A percentile compares a stretch with the other conserved stretches of the same genome.
phyloP scores from a whole-genome alignment of 2,888 invertebrate genomes.

The Trachelus stipa region DNA sequence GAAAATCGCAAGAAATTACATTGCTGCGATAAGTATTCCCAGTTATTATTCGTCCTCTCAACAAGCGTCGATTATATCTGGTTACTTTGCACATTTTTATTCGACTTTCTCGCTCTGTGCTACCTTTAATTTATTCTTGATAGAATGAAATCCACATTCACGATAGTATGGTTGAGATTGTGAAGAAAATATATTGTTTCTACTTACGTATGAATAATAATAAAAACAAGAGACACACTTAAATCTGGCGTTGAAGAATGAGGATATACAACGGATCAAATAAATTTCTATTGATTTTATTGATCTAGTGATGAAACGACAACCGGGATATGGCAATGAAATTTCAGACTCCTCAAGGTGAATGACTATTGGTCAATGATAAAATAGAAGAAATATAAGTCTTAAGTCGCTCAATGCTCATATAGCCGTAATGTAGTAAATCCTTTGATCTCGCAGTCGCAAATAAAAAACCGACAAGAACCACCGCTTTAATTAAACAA shows the following conservation, averaged over 20 bases:
- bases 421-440: too few relatives aligned
- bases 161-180: not conserved
- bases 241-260: too few relatives aligned
- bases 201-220: not conserved
- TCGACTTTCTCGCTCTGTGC: not conserved
- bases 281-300: not conserved
- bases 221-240: too few relatives aligned
- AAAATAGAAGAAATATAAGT: too few relatives aligned
- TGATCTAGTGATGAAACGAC: not conserved
- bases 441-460: not conserved
- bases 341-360: not conserved
- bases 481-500: not conserved
- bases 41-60: not conserved
- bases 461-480: not conserved
- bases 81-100: not conserved
- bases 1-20: too few relatives aligned
- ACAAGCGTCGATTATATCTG: not conserved
- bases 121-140: not conserved
- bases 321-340: not conserved
- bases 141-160: too few relatives aligned
- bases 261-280: too few relatives aligned
- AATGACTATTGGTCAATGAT: not conserved
- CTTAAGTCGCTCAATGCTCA: too few relatives aligned
- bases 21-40: not conserved
- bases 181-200: not conserved